A percentile compares a stretch with the other conserved stretches of the same genome.
phyloP scores from a whole-genome alignment of 2,888 invertebrate genomes.

The Helleia helle region DNA sequence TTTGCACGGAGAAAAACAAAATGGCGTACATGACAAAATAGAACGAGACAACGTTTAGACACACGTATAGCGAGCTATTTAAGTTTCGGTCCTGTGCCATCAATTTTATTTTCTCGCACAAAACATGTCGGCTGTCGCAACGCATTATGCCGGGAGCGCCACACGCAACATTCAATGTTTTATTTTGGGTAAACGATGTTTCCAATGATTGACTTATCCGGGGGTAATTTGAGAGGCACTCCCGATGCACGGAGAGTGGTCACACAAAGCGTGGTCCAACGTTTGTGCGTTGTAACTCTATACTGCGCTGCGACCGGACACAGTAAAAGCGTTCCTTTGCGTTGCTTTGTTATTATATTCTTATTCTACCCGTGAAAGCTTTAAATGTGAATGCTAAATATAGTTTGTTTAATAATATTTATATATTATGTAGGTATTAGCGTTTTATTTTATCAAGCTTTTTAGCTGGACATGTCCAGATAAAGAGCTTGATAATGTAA shows the following conservation, averaged over 20 bases:
- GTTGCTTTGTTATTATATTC: conserved; percentile 2
- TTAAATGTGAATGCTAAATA: not conserved
- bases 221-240: conserved; percentile 70
- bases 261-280: conserved; percentile 23
- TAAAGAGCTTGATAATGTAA: no score
- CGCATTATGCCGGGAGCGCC: conserved; percentile 63
- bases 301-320: conserved; percentile 22
- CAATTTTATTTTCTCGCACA: conserved; percentile 73
- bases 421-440: no score
- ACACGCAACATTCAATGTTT: conserved; percentile 68
- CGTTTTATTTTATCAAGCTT: no score
- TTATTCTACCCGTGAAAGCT: conserved; percentile 1
- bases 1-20: conserved; percentile 52
- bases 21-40: conserved; percentile 46
- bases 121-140: conserved; percentile 71
- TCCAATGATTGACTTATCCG: conserved; percentile 74
- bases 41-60: conserved; percentile 69
- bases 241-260: conserved; percentile 25
- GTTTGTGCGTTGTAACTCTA: conserved; percentile 45
- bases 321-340: not conserved
- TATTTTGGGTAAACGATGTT: conserved; percentile 64
- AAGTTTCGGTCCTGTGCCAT: conserved; percentile 61
- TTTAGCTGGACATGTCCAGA: no score
- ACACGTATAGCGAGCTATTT: conserved; percentile 64
- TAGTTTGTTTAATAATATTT: not conserved